These are phyloP conservation scores for Calliphora vomitoria DNA, from an alignment of 2,888 invertebrate genomes.

Conservation along the genomic window DNA sequence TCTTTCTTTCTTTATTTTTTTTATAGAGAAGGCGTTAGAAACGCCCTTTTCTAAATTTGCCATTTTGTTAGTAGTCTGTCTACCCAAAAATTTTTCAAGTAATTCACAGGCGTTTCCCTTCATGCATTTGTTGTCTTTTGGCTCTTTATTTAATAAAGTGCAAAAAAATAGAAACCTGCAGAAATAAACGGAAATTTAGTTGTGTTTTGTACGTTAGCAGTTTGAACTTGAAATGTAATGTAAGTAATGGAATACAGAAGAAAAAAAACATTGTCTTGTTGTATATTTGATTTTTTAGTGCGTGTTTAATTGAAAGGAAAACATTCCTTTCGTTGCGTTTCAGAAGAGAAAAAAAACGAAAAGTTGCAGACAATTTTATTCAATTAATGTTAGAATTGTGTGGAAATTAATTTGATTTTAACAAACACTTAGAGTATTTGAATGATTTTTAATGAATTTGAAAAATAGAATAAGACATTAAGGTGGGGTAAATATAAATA, in stretches of 20 bases:
- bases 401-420: slow-evolving; percentile 75
- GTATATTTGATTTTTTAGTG: slow-evolving; percentile 73
- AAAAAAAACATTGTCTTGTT: slow-evolving; percentile 13
- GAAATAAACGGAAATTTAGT: slow-evolving; percentile 49
- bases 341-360: slow-evolving; percentile 2
- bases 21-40: slow-evolving; percentile 57
- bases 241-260: slow-evolving; percentile 6
- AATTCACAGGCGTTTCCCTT: slow-evolving; percentile 62
- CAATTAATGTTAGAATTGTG: slow-evolving; percentile 72
- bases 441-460: slow-evolving; percentile 47
- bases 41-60: slow-evolving; percentile 55
- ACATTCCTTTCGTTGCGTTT: slow-evolving; percentile 47
- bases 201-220: slow-evolving; percentile 22
- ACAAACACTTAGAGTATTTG: slow-evolving; percentile 48
- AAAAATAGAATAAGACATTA: neutral
- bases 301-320: slow-evolving; percentile 78
- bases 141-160: slow-evolving; percentile 58
- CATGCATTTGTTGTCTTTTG: slow-evolving; percentile 35
- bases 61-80: neutral
- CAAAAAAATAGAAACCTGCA: neutral
- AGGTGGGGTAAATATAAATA: neutral
- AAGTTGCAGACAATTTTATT: slow-evolving; percentile 60
- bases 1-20: slow-evolving; percentile 9
- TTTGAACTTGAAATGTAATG: slow-evolving; percentile 29
- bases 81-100: slow-evolving; percentile 24